Percentiles rank a stretch among this genome's conserved stretches.
phyloP scores from a whole-genome alignment of 2,113 vertebrate species.

The Ciconia boyciana region DNA sequence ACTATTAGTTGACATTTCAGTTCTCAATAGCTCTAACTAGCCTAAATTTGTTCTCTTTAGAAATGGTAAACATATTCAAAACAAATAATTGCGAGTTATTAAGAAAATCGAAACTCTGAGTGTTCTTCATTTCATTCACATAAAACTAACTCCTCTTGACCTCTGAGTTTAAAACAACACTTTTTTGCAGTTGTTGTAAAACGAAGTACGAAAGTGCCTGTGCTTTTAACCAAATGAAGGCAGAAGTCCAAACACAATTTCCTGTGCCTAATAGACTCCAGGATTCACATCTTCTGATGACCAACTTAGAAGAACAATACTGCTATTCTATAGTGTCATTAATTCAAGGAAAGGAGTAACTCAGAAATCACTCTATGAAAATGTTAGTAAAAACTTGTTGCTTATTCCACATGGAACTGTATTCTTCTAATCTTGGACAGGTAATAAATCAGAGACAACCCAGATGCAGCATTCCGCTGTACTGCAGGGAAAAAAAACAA shows the following conservation, averaged over 20 bases:
- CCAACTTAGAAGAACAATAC: neutral
- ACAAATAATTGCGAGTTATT: neutral
- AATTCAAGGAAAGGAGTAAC: neutral
- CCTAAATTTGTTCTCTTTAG: neutral
- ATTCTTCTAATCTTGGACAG: neutral
- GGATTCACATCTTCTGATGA: neutral
- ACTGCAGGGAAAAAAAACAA: too few species aligned
- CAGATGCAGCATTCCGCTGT: neutral
- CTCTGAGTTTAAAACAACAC: neutral
- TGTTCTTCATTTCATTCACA: neutral
- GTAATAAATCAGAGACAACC: neutral
- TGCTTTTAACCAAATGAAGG: neutral
- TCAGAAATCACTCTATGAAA: neutral
- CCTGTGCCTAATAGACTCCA: neutral
- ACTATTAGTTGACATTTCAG: conserved; percentile 25
- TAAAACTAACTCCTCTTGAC: neutral
- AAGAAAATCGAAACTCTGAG: neutral
- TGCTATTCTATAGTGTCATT: neutral
- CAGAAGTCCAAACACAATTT: neutral
- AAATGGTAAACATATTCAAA: neutral
- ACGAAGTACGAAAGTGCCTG: neutral
- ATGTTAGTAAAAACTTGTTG: neutral
- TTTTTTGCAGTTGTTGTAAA: neutral
- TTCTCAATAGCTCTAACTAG: neutral
- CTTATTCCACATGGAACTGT: neutral